A percentile compares a stretch with the other conserved stretches of the same genome.
These are phyloP conservation scores for Scolopax bukidnonensis DNA, from an alignment of 2,797 vertebrate genomes.

Conservation along the genomic window DNA sequence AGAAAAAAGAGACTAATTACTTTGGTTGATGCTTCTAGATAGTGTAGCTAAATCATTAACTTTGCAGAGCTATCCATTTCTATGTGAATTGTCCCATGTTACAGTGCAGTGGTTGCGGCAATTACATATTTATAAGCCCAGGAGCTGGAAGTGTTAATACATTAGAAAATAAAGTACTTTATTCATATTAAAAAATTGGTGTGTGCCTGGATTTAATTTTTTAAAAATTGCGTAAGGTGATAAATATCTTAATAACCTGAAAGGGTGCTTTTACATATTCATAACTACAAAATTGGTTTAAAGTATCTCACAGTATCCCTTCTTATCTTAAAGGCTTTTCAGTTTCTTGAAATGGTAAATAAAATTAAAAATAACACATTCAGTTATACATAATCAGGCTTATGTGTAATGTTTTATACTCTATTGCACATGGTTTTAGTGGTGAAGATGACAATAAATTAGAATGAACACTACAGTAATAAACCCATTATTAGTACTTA, in stretches of 20 bases:
- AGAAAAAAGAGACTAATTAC: neutral
- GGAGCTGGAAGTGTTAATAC: neutral
- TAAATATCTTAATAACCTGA: neutral
- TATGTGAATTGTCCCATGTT: neutral
- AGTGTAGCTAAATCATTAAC: neutral
- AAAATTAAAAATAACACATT: neutral
- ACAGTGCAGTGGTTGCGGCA: neutral
- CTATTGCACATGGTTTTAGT: neutral
- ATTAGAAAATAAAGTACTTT: neutral
- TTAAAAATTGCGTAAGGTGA: neutral
- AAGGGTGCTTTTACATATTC: conserved; percentile 10
- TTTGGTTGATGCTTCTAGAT: neutral
- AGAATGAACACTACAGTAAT: neutral
- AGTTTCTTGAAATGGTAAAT: neutral
- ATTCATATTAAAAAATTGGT: neutral
- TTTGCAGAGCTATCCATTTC: neutral
- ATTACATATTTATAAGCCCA: neutral
- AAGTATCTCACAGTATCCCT: neutral
- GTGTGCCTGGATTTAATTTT: neutral
- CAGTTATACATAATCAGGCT: neutral
- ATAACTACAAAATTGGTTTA: neutral
- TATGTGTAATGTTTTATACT: neutral
- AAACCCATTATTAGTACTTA: neutral
- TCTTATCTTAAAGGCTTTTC: conserved; percentile 7
- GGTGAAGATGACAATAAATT: neutral